Evolutionary conservation across 2,888 invertebrate species (phyloP), one percentile per base, ranked within the genome.

Genomic region (Cephus nigrinus): DNA sequence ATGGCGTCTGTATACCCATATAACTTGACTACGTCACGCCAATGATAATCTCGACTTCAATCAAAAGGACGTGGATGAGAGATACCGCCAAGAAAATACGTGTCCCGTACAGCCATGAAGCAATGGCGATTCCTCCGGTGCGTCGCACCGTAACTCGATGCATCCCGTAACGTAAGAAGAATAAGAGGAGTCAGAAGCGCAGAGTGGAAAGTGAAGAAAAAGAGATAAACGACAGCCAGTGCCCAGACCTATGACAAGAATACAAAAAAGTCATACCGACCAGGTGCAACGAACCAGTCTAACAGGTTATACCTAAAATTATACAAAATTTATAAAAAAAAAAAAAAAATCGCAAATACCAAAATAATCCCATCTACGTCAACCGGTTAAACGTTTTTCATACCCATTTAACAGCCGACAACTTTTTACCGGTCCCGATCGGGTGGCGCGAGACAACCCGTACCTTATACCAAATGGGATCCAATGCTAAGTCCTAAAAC

Each of bases 151-250:
- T 55, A 55, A 55, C 55, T 55, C 55, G 55, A 55, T 55, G 55
- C 55, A 55, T 55, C 55, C 55, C 55, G 55, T 55, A 55, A 55
- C 55, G 23, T 55, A 55, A 55, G 55, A 55, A 55, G 55, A 55
- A 55, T 55, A 55, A 55, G 55, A 55, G 9, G 55, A 55, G 55
- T 55, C 55, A 55, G 55, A 55, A 55, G 55, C 55, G 23, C 55
- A 55, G 1, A 55, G 55, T 23, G 55, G 55, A 55, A 55, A 55
- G 23, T 15, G 55, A 55, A 55, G 55, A 55, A 55, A 55, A 55
- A 23, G 55, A 55, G 23, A 23, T 55, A 55, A 82, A 76, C 82
- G 84, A 84, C 84, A 83, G 82, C 81, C 75, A 75, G 75, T 68
- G 33, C 80, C 81, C 76, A 78, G 78, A 84, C 77, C 80, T 55